Percentiles rank a stretch among this genome's conserved stretches.
phyloP scores from a whole-genome alignment of 1,140 invertebrate species.

The Drosophila neocordata region DNA sequence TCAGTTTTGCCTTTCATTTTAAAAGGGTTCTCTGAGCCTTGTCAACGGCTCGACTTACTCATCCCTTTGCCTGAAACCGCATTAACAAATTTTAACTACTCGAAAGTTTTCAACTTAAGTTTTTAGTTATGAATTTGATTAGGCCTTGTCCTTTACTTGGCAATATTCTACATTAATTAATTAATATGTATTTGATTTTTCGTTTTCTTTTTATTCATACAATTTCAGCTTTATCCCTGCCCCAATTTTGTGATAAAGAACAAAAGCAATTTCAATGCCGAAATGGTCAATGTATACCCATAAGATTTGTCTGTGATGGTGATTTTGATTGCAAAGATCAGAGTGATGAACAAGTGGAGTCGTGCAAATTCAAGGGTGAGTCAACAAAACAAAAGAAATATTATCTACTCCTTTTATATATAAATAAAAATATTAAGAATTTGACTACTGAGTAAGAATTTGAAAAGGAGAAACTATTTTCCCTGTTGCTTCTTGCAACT shows the following conservation, averaged over 20 bases:
- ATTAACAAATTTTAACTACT: constrained; percentile 52
- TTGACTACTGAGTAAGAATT: too few species aligned
- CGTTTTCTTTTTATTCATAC: neutral
- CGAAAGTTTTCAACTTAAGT: constrained; percentile 77
- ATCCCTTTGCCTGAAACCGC: neutral
- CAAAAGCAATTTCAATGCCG: constrained; percentile 89
- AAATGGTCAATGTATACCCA: constrained; percentile 92
- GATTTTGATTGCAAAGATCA: constrained; percentile 90
- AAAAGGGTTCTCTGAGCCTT: constrained; percentile 65
- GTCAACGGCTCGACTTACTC: constrained; percentile 49
- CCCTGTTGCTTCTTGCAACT: too few species aligned
- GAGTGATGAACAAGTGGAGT: constrained; percentile 88
- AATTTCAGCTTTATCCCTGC: constrained; percentile 59
- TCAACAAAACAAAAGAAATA: too few species aligned
- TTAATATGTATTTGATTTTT: constrained; percentile 75
- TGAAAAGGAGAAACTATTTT: too few species aligned
- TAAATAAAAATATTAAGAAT: too few species aligned
- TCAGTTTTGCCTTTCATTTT: constrained; percentile 67
- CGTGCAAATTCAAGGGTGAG: constrained; percentile 77
- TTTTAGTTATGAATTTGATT: constrained; percentile 80
- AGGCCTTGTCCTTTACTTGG: constrained; percentile 16
- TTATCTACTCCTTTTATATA: too few species aligned
- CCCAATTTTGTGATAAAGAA: constrained; percentile 83
- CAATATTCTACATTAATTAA: constrained; percentile 65
- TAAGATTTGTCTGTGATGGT: constrained; percentile 90